A percentile compares a stretch with the other conserved stretches of the same genome.
Evolutionary conservation across 2,888 invertebrate species (phyloP).

Genomic region (Caenorhabditis panamensis): DNA sequence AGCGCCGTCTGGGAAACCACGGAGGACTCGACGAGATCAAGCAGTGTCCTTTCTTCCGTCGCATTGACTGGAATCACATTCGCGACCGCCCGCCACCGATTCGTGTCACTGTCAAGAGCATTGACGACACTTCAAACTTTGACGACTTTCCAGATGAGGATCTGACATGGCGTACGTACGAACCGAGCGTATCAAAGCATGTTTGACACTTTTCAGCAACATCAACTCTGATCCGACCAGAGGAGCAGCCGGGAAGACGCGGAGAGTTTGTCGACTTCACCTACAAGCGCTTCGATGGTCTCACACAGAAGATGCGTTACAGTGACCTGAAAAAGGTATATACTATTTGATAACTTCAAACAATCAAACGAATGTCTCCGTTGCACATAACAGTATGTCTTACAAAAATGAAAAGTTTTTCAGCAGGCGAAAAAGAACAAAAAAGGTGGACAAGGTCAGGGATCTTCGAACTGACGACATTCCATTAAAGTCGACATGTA

Average conservation of each 20-base stretch:
- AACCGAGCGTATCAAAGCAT: neutral
- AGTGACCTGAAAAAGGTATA: constrained; percentile 62
- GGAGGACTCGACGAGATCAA: constrained; percentile 93
- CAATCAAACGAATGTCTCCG: neutral
- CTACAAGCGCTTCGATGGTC: constrained; percentile 98
- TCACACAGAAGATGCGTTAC: constrained; percentile 84
- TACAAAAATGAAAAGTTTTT: constrained; percentile 4
- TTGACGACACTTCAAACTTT: constrained; percentile 99
- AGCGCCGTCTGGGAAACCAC: constrained; percentile 91
- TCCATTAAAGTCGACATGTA: constrained; percentile 16
- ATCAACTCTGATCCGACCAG: constrained; percentile 53
- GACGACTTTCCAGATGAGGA: constrained; percentile 99
- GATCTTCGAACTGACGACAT: constrained; percentile 35
- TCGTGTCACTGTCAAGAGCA: constrained; percentile 96
- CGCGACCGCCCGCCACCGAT: constrained; percentile 97
- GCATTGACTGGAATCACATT: constrained; percentile 98
- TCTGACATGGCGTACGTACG: constrained; percentile 93
- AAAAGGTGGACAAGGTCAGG: constrained; percentile 45
- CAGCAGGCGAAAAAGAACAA: constrained; percentile 59
- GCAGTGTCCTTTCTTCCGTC: constrained; percentile 91
- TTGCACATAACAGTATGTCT: no score
- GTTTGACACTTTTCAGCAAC: constrained; percentile 46
- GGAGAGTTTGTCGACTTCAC: constrained; percentile 99
- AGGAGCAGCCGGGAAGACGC: constrained; percentile 66
- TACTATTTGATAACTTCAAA: neutral